Evolutionary conservation across 2,888 invertebrate genomes (phyloP), one percentile per base, ranked within the genome.

Genomic region (Zygothrica quintamaculata): DNA sequence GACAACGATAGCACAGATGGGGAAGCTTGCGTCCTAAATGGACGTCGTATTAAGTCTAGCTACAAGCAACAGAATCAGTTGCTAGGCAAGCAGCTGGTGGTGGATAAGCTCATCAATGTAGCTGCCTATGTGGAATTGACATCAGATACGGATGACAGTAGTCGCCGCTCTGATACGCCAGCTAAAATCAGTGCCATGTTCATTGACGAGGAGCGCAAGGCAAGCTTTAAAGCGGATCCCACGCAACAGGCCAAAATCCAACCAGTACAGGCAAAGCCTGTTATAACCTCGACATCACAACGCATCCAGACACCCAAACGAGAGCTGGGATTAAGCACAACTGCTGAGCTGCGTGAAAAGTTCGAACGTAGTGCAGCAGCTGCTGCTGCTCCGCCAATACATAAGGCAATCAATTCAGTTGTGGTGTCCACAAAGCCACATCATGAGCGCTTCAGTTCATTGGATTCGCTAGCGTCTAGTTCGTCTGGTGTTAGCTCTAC

Each of bases 1-100:
- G 93, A 93, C 62, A 94, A 94, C 85, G 93, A 93, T 40, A 91
- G 91, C 61, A 90, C 90, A 9, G 90, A 91, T 37, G 90, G 91
- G 7, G 90, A 92, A 55, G 90, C 90, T 0, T 90, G 91, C 39
- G 88, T 84, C 3, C 36, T 89, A 1, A 77, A 89, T 39, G 88
- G 90, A 76, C 92, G 92, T 76, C 92, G 89, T 29, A 43, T 84
- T 39, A 79, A 79, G 52, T 75, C 78, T 39, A 79, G 67, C 59
- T 86, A 86, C 58, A 79, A 85, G 36, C 65, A 65, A n/a, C 84
- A 87, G 43, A 81, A 81, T 11, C 74, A 74, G 11, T 15, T 69
- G 29, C 61, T 50, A 9, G 31, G 46, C 15, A 89, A 89, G 56
- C 89, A 89, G 39, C 88, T 88, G 65, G 71, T 91, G 39, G 90